phyloP scores from a whole-genome alignment of 2,888 invertebrate species.

The Tachina fera region DNA sequence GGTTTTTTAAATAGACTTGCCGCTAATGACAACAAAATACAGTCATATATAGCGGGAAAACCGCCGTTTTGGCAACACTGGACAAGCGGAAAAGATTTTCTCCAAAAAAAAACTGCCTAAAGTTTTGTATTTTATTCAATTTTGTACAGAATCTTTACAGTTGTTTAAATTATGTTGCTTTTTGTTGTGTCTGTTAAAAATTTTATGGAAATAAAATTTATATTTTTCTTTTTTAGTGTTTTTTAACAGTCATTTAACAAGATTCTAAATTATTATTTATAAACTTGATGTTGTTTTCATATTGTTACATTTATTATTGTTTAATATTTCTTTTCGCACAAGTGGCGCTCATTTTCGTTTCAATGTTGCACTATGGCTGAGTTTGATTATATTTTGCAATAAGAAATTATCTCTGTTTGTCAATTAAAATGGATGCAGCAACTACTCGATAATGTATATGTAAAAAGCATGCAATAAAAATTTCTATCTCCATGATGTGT shows the following conservation, averaged over 20 bases:
- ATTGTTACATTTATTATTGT: conserved; percentile 20
- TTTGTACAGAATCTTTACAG: neutral
- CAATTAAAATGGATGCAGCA: too few relatives aligned
- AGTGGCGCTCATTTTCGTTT: conserved; percentile 46
- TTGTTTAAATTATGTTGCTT: conserved; percentile 16
- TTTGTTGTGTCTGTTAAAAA: neutral
- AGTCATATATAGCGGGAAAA: too few relatives aligned
- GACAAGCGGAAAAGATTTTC: too few relatives aligned
- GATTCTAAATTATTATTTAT: conserved; percentile 47
- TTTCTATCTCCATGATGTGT: too few relatives aligned
- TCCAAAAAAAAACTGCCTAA: too few relatives aligned
- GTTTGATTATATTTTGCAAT: neutral
- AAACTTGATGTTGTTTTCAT: conserved; percentile 32
- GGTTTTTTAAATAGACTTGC: too few relatives aligned
- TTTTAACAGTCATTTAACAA: conserved; percentile 16
- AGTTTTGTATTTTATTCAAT: too few relatives aligned
- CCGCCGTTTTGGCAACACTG: too few relatives aligned
- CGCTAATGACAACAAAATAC: too few relatives aligned
- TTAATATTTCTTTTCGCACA: conserved; percentile 18
- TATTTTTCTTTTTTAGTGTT: neutral
- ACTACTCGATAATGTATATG: too few relatives aligned
- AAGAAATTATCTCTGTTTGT: too few relatives aligned
- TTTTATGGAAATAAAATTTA: conserved; percentile 61
- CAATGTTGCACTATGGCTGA: conserved; percentile 37
- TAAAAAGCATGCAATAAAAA: too few relatives aligned